These are phyloP conservation scores for Lutraria rhynchaena DNA, from an alignment of 1,140 invertebrate species.

Conservation along the genomic window DNA sequence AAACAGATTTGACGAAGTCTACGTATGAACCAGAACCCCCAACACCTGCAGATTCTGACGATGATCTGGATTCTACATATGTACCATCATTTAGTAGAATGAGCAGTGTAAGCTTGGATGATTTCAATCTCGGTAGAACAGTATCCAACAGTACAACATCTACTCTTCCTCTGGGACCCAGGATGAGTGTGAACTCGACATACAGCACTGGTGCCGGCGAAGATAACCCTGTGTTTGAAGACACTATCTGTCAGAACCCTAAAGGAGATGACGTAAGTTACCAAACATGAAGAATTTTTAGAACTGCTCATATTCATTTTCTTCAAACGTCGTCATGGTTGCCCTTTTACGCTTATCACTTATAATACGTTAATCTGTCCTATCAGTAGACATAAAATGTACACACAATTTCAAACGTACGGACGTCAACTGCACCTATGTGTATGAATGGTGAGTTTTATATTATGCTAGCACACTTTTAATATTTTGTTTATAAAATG, in stretches of 20 bases:
- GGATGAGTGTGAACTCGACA: conserved; percentile 55
- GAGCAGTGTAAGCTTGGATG: conserved; percentile 64
- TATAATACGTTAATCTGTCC: background rate
- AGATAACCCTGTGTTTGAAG: conserved; percentile 67
- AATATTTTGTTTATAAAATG: background rate
- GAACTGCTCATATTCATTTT: background rate
- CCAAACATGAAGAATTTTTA: background rate
- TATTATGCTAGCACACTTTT: background rate
- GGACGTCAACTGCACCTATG: background rate
- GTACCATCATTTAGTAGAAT: conserved; percentile 61
- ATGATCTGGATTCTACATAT: conserved; percentile 69
- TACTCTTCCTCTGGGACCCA: conserved; percentile 53
- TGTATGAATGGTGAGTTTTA: background rate
- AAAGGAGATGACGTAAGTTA: conserved; percentile 49
- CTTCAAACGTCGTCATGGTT: background rate
- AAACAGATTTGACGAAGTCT: conserved; percentile 67
- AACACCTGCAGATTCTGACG: conserved; percentile 61
- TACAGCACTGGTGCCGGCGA: conserved; percentile 56
- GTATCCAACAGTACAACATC: conserved; percentile 64
- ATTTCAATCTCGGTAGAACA: conserved; percentile 65
- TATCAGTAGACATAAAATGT: background rate
- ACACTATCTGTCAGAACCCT: conserved; percentile 32
- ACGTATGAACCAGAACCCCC: conserved; percentile 53
- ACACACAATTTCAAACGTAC: background rate
- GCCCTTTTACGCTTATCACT: background rate